These are phyloP conservation scores for Argyrosomus regius DNA, from an alignment of 2,797 vertebrate genomes.

Conservation along the genomic window DNA sequence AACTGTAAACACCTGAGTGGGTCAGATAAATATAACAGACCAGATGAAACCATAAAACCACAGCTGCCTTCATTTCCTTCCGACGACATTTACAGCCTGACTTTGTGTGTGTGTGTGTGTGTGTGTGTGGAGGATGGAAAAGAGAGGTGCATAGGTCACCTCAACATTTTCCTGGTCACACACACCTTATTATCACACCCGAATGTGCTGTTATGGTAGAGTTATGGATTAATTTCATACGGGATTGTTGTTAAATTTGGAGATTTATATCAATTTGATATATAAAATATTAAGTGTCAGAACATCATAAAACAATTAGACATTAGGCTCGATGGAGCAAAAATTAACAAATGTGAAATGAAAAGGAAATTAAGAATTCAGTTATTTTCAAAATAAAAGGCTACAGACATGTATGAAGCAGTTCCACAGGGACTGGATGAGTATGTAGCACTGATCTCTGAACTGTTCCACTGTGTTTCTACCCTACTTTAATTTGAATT, in stretches of 20 bases:
- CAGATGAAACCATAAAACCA: constrained; percentile 74
- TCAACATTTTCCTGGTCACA: constrained; percentile 14
- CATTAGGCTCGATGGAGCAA: neutral
- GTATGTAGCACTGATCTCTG: neutral
- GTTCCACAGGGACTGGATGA: constrained; percentile 9
- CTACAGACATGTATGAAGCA: neutral
- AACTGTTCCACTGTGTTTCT: constrained; percentile 22
- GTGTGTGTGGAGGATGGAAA: neutral
- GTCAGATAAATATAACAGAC: constrained; percentile 76
- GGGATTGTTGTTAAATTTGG: neutral
- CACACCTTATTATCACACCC: constrained; percentile 28
- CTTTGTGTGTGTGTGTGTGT: constrained; percentile 18
- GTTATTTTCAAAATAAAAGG: neutral
- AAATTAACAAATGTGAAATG: neutral
- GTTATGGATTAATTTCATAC: neutral
- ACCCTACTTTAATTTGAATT: constrained; percentile 34
- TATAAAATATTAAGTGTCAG: constrained; percentile 1
- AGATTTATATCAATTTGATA: constrained; percentile 7
- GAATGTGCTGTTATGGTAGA: neutral
- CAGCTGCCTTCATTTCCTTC: constrained; percentile 74
- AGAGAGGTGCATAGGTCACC: neutral
- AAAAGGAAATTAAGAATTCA: neutral
- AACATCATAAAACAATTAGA: constrained; percentile 2
- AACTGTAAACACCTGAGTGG: constrained; percentile 62
- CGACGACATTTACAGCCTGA: constrained; percentile 60